These are phyloP conservation scores for Eupelmus urozonus DNA, from an alignment of 2,888 invertebrate species.

Conservation along the genomic window DNA sequence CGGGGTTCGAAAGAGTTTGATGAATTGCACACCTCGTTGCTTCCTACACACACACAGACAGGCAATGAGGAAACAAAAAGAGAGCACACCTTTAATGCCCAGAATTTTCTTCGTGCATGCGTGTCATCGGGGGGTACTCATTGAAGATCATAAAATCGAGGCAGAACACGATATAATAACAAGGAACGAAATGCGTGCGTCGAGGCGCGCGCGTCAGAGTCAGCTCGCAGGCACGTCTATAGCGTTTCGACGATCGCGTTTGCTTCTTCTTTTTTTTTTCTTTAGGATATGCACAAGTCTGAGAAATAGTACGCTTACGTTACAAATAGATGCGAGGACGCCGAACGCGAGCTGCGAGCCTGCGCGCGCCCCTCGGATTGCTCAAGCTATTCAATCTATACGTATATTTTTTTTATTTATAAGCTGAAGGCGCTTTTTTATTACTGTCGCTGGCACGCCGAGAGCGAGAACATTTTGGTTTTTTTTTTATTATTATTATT, in stretches of 20 bases:
- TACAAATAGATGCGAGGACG: not conserved
- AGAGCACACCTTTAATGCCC: conserved; percentile 49
- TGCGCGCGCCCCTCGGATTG: conserved; percentile 4
- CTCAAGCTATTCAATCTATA: not conserved
- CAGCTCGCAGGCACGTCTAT: no score
- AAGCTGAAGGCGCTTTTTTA: conserved; percentile 24
- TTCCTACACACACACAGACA: no score
- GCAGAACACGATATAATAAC: conserved; percentile 23
- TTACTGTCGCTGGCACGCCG: conserved; percentile 10
- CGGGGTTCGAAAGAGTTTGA: conserved; percentile 4
- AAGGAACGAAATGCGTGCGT: conserved; percentile 35
- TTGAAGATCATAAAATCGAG: conserved; percentile 18
- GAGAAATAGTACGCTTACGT: not conserved
- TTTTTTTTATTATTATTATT: no score
- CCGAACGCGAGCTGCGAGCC: not conserved
- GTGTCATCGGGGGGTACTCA: no score
- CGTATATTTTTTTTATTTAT: not conserved
- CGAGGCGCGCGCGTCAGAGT: no score
- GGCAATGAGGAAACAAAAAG: conserved; percentile 19
- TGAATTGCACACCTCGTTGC: conserved; percentile 2
- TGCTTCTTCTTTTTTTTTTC: no score
- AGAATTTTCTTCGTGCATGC: not conserved
- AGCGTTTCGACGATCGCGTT: no score
- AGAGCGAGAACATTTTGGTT: not conserved
- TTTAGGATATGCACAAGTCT: conserved; percentile 3